Conservation (phyloP, 2,113 vertebrate species). For the Rhinogobius similis region DNA sequence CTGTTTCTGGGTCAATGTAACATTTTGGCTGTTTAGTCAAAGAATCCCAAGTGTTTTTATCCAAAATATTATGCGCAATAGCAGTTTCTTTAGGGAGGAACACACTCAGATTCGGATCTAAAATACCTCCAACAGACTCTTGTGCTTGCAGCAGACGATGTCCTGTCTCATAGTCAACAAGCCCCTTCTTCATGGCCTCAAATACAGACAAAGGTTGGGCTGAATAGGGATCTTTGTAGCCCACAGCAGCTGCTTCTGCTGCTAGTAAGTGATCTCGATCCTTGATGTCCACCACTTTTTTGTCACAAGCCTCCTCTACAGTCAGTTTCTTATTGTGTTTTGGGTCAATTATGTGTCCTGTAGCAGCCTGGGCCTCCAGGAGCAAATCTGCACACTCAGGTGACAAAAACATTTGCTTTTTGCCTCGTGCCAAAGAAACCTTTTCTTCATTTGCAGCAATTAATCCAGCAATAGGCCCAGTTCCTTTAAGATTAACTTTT, state of each 20-base stretch:
- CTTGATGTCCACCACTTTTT: constrained; percentile 83
- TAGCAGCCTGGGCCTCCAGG: constrained; percentile 90
- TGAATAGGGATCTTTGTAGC: constrained; percentile 84
- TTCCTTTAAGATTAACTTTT: constrained; percentile 83
- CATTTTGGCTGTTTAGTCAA: neutral
- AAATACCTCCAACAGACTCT: constrained; percentile 2
- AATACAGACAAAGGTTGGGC: constrained; percentile 82
- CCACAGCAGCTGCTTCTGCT: constrained; percentile 86
- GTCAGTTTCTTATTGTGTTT: constrained; percentile 81
- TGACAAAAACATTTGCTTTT: constrained; percentile 80
- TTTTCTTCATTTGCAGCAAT: constrained; percentile 85
- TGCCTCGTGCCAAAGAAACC: constrained; percentile 85
- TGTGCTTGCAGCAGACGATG: constrained; percentile 66
- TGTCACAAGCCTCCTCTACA: constrained; percentile 83
- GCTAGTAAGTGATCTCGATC: constrained; percentile 83
- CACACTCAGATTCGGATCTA: constrained; percentile 2
- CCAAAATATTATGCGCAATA: constrained; percentile 78
- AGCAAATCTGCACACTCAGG: constrained; percentile 81
- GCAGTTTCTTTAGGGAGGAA: neutral
- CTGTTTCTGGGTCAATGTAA: constrained; percentile 3
- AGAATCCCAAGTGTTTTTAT: constrained; percentile 54
- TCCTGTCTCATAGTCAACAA: constrained; percentile 80
- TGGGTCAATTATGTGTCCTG: constrained; percentile 86
- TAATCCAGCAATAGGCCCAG: constrained; percentile 85
- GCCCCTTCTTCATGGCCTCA: constrained; percentile 89